Evolutionary conservation across 2,113 vertebrate genomes (phyloP), one percentile per base, ranked within the genome.

Genomic region (Xiphophorus couchianus): DNA sequence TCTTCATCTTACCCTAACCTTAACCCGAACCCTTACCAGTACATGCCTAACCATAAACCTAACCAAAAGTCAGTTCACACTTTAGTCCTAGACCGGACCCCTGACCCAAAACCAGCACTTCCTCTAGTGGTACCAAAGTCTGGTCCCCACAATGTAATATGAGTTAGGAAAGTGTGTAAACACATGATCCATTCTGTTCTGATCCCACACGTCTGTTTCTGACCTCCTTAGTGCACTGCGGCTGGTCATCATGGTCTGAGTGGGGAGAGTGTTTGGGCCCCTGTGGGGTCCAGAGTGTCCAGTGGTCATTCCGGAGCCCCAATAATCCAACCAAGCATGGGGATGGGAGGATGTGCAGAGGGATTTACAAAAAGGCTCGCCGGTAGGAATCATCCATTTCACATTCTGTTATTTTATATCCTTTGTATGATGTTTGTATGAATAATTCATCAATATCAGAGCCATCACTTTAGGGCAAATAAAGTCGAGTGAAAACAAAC

Each of bases 281-380:
- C 0, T 97, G 97, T 31, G 95, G 95, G 1, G 93, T 95, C 65
- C 95, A 96, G 88, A 97, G 96, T 27, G 90, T 98, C 29, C 97
- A 97, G 91, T 98, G 97, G 97, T 96, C 97, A 0, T 98, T 98
- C 83, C 94, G 96, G 39, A 97, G 97, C 82, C 96, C 97, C 39
- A 96, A 95, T 85, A 97, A 96, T 83, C 96, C 96, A 22, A 84
- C 66, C 58, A 93, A 89, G 33, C 84, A 94, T 0, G 95, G 96
- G 27, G 90, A 76, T 0, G 96, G 96, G 1, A 91, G 77, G 28
- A 91, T 86, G 1, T 97, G 96, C 76, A 77, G 93, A 0, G 97
- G 96, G 28, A 96, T 97, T 83, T 96, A 96, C 91, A 94, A 95
- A 66, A 97, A 97, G 73, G 97, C 97, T 17, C 94, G 96, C 5